These are phyloP conservation scores for Pyrgilauda ruficollis DNA, from an alignment of 2,113 vertebrate genomes.

Conservation along the genomic window DNA sequence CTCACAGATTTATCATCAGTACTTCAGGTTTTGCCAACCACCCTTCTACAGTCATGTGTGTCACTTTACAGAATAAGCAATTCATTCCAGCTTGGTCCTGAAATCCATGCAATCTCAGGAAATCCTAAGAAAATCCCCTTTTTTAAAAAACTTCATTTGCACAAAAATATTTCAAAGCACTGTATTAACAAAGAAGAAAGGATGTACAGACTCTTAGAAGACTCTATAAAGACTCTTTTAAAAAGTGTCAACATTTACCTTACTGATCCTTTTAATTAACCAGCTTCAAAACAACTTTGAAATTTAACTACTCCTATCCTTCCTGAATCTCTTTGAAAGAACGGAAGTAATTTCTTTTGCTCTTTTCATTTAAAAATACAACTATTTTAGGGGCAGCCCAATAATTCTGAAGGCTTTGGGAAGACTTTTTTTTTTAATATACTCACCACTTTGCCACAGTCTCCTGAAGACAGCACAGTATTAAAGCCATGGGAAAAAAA, in stretches of 20 bases:
- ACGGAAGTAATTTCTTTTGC: neutral
- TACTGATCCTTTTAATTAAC: neutral
- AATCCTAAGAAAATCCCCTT: neutral
- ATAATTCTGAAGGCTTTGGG: neutral
- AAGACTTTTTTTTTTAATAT: neutral
- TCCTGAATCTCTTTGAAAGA: neutral
- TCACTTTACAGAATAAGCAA: neutral
- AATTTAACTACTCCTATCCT: neutral
- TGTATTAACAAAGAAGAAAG: neutral
- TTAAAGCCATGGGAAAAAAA: no score
- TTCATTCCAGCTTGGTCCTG: neutral
- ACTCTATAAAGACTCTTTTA: neutral
- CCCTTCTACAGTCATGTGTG: neutral
- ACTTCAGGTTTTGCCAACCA: neutral
- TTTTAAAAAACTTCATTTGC: neutral
- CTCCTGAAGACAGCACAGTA: neutral
- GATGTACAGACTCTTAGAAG: neutral
- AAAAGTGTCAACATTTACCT: neutral
- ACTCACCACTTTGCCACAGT: rapidly evolving
- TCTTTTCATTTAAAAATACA: neutral
- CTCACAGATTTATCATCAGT: neutral
- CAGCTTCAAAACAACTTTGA: neutral
- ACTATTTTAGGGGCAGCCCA: neutral
- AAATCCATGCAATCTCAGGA: neutral
- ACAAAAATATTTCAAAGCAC: neutral